Base-by-base conservation (phyloP, 2,888 invertebrate species). In the Darwinula stevensoni region DNA sequence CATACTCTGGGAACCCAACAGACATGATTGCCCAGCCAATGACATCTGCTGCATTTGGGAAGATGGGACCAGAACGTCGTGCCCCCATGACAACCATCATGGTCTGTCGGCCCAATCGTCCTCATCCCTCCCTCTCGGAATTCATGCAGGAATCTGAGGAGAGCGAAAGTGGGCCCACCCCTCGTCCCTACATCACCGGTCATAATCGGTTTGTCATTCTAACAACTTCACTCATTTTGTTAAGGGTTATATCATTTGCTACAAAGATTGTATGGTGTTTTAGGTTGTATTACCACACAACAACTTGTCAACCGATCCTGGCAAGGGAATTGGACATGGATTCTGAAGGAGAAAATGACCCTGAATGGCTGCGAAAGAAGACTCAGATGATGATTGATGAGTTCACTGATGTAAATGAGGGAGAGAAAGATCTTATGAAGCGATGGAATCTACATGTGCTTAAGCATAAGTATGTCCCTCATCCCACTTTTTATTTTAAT, bases 331-430 rank as follows among this genome's bases (percentile, higher is more conserved):
- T 88, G 47, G 84, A 86, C 46, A 65, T 71, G 16, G 88, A 91
- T 56, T 82, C 82, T 0, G 84, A 84, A 47, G 80, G 75, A 33
- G 88, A 91, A 50, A 75, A 74, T 22, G 84, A 86, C 53, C 86
- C 88, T 0, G 64, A 75, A 39, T 94, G 91, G 91, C 57, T 91
- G 33, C 70, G 73, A 42, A 70, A 73, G 39, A 84, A 84, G 49
- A 84, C 82, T 0, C 73, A 73, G 62, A 76, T 76, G 75, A 86
- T 91, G 86, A 86, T 94, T 33, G 88, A 94, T 48, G 91, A 94
- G 46, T 94, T 94, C 52, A 86, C 86, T 1, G 94, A 94, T 51
- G 91, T 94, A n/a, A 94, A 94, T 50, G 86, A 82, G 45, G 88
- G 88, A 1, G 94, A 94, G 51, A 94, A 94, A 46, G 86, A 86